Evolutionary conservation across 1,140 invertebrate genomes (phyloP), one percentile per base, ranked within the genome.

Genomic region (Glomeris maerens): DNA sequence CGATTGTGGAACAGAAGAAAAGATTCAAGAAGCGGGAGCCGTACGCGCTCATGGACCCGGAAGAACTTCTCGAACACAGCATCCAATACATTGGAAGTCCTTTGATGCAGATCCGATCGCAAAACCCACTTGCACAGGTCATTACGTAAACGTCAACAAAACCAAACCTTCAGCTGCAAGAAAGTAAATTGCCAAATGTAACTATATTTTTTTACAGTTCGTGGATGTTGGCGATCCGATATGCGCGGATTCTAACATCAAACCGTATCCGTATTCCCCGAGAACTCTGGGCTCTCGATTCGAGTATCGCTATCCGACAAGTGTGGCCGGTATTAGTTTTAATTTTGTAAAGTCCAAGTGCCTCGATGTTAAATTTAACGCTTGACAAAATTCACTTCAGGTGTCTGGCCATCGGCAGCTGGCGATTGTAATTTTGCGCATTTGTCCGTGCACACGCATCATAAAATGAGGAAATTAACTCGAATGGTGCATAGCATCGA

Each of bases 321-420:
- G 74, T 68, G 77, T 86, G 58, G 81, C 84, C 62, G 84, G 80
- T 79, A 72, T 13, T 80, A 66, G 52, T 41, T 38, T 28, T 52
- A 21, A 47, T 25, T 49, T 38, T 25, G 49, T 40, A 23, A 36
- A 29, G 45, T 21, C 25, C 17, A 20, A 17, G 47, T 53, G 48
- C 42, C 52, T 23, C 22, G 41, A 23, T 40, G 17, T 2, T 22
- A 41, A 40, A n/a, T 27, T 20, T 38, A 50, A 39, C 28, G 17
- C n/a, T 52, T 52, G 20, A 21, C 49, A 14, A 28, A 21, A 25
- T 55, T 25, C 25, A 50, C 21, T 20, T 14, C 41, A 3, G 29
- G 23, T 52, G 3, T 22, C n/a, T 21, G 27, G 2, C 10, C 17
- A 36, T n/a, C n/a, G n/a, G n/a, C n/a, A n/a, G n/a, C 31, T 36